Base-by-base conservation (phyloP, 1,140 invertebrate species). In the Ylistrum balloti region DNA sequence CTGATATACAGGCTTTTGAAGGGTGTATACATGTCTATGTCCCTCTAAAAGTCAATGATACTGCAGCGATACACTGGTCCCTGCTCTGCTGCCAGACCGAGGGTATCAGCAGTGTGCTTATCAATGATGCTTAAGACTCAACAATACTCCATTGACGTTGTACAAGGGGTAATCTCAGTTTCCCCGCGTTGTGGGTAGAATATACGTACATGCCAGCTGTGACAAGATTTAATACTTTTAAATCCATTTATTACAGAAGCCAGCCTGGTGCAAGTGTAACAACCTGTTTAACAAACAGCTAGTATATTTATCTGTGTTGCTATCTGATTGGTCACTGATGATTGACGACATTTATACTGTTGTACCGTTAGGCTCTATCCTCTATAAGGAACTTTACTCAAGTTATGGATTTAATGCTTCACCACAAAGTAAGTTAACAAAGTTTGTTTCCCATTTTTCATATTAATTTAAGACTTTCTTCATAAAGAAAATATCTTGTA, bases 251-350 rank as follows among this genome's bases (percentile, higher is more conserved):
- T 74, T 74, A 28, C 22, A 28, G 56, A 74, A n/a, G n/a, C 5
- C n/a, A 74, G 56, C n/a, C 56, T 28, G 56, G 56, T 74, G 56
- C 56, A 28, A 74, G 56, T 74, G 56, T 28, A 74, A 74, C 28
- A n/a, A 74, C n/a, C 56, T 45, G 41, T 45, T 45, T 45, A 15
- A 45, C 41, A 13, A 45, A 17, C 41, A 45, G 41, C 41, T 1
- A 45, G 9, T 45, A 17, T n/a, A n/a, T 17, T 9, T 13, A 17
- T 17, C 41, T 45, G 41, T 45, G 20, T 38, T 13, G 35, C 13
- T 38, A 38, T 7, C 10, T 45, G 9, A 9, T 45, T 45, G 41
- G 9, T 45, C 41, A 13, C 41, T 17, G 9, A 45, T 45, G 41
- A 17, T 45, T 45, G 41, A 17, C 35, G 5, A 38, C 9, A 9